Base-by-base conservation (phyloP, 2,113 vertebrate genomes). In the Notechis scutatus region DNA sequence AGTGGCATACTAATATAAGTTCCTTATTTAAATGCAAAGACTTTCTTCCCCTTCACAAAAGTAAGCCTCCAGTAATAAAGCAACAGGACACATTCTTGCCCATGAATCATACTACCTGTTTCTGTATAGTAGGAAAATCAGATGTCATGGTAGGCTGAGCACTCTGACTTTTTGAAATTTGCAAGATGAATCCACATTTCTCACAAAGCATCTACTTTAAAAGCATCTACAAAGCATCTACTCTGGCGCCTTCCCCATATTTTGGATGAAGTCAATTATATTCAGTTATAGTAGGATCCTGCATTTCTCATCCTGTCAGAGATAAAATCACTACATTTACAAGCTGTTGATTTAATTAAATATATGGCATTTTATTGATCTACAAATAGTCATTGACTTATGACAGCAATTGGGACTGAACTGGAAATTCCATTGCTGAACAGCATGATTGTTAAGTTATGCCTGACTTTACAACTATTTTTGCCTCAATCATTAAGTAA, bases 261-360 rank as follows among this genome's bases (percentile, higher is more conserved):
- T 90, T 90, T 45, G 69, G 54, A 29, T 10, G 85, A 92, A 92
- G 88, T 85, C 92, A 90, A 59, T 89, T 85, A 50, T 87, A 87
- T 85, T 59, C 89, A 89, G 52, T 87, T 90, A 69, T 9, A 90
- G n/a, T 50, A 87, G 56, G 45, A 29, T 52, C 92, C 42, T 64
- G 45, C 64, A 86, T 93, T 69, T 74, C 59, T 89, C n/a, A 90
- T 1, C 26, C 55, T 90, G 10, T 47, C 56, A 64, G 21, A 86
- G n/a, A 57, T 90, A 52, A 90, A 90, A 90, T 55, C 81, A 64
- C 23, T 85, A 54, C 45, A 86, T 14, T 23, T 90, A 52, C 69
- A 93, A 90, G 42, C 88, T 90, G 92, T 90, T 93, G 55, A 61
- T 93, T 93, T 93, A 90, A 93, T 61, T 55, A 93, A 93, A 93